A percentile compares a stretch with the other conserved stretches of the same genome.
phyloP scores from a whole-genome alignment of 2,113 vertebrate species.

The Tachysurus vachellii region DNA sequence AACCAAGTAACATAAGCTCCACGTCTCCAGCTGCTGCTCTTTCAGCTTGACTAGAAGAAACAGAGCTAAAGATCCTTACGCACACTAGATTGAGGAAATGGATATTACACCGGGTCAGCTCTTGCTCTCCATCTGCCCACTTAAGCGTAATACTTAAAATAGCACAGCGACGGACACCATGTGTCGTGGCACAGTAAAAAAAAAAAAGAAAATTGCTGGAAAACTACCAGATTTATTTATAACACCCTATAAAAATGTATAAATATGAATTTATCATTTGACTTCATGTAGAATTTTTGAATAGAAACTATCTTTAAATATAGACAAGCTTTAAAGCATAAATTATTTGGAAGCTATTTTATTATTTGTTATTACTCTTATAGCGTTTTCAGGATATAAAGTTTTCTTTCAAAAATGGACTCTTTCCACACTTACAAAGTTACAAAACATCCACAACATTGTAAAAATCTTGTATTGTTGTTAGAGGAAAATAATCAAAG shows the following conservation, averaged over 20 bases:
- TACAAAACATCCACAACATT: neutral
- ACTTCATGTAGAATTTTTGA: neutral
- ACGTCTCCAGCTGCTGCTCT: constrained; percentile 4
- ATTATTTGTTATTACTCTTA: neutral
- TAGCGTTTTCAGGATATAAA: neutral
- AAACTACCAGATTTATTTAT: neutral
- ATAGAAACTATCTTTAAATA: neutral
- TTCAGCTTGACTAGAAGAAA: constrained; percentile 21
- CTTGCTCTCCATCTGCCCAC: constrained; percentile 24
- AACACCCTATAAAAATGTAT: neutral
- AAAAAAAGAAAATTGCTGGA: constrained; percentile 28
- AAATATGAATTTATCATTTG: neutral
- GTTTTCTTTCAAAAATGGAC: no score
- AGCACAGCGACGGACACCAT: neutral
- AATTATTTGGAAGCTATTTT: neutral
- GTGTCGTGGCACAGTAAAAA: neutral
- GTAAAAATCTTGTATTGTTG: neutral
- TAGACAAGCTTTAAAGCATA: neutral
- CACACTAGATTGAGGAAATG: constrained; percentile 9
- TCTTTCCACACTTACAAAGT: neutral
- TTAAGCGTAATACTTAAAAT: constrained; percentile 26
- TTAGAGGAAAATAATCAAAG: neutral
- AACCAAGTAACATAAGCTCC: constrained; percentile 47
- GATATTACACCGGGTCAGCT: constrained; percentile 27
- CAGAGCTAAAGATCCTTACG: constrained; percentile 22